These are phyloP conservation scores for Cyclina sinensis DNA, from an alignment of 1,140 invertebrate genomes.

Conservation along the genomic window DNA sequence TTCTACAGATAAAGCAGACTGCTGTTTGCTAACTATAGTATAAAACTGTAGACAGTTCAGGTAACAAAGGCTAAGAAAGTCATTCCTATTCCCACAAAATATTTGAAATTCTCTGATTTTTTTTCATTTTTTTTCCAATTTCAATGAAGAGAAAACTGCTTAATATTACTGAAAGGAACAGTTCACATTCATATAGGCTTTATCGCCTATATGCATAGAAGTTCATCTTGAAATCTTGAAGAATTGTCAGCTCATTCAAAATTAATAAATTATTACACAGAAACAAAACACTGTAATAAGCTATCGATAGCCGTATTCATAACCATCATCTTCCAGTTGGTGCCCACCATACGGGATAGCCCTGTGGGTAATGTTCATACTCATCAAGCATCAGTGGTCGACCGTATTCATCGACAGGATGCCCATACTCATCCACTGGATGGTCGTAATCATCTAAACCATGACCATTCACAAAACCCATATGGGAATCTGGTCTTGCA, in stretches of 20 bases:
- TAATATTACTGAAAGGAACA: too few species aligned
- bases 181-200: too few species aligned
- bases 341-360: slow-evolving; percentile 17
- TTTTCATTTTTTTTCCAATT: too few species aligned
- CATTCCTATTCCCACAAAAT: too few species aligned
- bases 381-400: slow-evolving; percentile 66
- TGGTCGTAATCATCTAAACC: slow-evolving; percentile 75
- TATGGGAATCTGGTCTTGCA: slow-evolving; percentile 81
- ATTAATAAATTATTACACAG: slow-evolving; percentile 28
- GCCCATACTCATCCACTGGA: slow-evolving; percentile 71
- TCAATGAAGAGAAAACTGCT: too few species aligned
- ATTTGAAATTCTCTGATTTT: too few species aligned
- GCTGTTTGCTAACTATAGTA: too few species aligned
- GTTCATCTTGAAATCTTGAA: not conserved
- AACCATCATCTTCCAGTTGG: slow-evolving; percentile 23
- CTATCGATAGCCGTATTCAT: slow-evolving; percentile 46
- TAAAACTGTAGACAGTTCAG: too few species aligned
- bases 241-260: not conserved
- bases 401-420: slow-evolving; percentile 67
- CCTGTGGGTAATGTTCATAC: slow-evolving; percentile 70
- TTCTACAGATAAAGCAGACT: too few species aligned
- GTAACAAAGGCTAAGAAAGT: too few species aligned
- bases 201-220: too few species aligned
- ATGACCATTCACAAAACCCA: slow-evolving; percentile 81
- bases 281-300: not conserved